Evolutionary conservation across 2,113 vertebrate genomes (phyloP).

Genomic region (Ophiodon elongatus): DNA sequence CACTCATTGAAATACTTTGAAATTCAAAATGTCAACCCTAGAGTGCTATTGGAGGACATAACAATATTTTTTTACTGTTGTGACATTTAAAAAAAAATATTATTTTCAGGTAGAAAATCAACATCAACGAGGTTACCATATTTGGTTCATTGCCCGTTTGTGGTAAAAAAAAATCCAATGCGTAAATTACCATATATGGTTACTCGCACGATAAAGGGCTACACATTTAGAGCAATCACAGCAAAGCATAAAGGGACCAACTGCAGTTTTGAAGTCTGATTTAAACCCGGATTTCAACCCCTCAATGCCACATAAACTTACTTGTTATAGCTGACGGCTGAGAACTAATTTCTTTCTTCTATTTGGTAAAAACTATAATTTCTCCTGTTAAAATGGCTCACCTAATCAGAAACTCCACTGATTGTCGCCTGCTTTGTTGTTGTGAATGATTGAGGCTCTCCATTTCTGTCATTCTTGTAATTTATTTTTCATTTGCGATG

Average conservation of each 20-base stretch:
- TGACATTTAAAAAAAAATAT: no score
- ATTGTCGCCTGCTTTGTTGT: slow-evolving; percentile 11
- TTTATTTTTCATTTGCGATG: slow-evolving; percentile 3
- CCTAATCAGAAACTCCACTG: slow-evolving; percentile 33
- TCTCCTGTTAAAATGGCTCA: slow-evolving; percentile 1
- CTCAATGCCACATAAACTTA: neutral
- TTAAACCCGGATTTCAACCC: no score
- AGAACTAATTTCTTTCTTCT: neutral
- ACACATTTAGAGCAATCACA: neutral
- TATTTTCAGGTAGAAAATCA: no score
- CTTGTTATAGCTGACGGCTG: neutral
- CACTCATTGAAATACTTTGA: no score
- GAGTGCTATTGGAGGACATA: no score
- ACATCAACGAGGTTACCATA: no score
- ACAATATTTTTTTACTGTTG: no score
- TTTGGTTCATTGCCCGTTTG: no score
- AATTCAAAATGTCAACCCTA: no score
- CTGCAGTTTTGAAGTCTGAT: neutral
- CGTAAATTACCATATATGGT: no score
- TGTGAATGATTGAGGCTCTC: slow-evolving; percentile 4
- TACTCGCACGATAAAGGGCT: no score
- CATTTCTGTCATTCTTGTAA: neutral
- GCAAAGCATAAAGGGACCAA: neutral
- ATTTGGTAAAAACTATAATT: slow-evolving; percentile 22
- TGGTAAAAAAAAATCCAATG: no score